Conservation (phyloP, 1,140 invertebrate species). For the Drosophila truncata region DNA sequence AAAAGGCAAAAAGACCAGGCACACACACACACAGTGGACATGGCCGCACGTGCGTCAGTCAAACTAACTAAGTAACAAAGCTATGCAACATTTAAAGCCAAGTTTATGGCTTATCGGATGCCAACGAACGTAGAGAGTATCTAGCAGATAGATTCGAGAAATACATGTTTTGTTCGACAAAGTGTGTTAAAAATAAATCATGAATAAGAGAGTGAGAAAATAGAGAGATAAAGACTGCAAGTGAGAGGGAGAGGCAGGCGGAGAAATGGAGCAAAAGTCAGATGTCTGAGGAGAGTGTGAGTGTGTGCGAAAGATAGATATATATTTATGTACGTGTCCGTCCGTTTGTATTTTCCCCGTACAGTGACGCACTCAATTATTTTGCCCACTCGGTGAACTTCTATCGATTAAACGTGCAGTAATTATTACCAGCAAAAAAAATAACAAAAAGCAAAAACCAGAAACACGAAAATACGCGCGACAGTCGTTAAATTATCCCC, state of each 20-base stretch:
- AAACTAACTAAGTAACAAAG: constrained; percentile 1
- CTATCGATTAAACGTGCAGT: constrained; percentile 39
- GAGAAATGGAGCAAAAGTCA: constrained; percentile 50
- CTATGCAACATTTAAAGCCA: constrained; percentile 34
- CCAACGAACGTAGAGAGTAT: constrained; percentile 9
- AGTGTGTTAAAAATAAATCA: constrained; percentile 79
- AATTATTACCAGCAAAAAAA: constrained; percentile 28
- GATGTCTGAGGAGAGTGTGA: constrained; percentile 12
- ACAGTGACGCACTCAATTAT: constrained; percentile 47
- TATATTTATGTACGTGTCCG: constrained; percentile 31
- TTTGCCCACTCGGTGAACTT: constrained; percentile 33
- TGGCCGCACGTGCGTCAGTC: constrained; percentile 31
- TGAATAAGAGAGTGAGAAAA: constrained; percentile 65
- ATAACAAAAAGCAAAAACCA: neutral
- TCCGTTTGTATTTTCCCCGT: constrained; percentile 16
- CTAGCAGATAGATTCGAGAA: constrained; percentile 40
- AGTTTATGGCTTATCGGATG: constrained; percentile 33
- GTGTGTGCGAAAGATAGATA: constrained; percentile 52
- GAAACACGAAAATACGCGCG: constrained; percentile 11
- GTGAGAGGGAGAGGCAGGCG: constrained; percentile 20
- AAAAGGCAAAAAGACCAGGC: constrained; percentile 28
- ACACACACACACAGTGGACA: constrained; percentile 13
- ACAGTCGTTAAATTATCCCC: constrained; percentile 21
- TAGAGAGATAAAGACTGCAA: constrained; percentile 23
- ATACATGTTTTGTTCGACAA: constrained; percentile 56